Evolutionary conservation across 2,888 invertebrate species (phyloP).

Genomic region (Tuta absoluta): DNA sequence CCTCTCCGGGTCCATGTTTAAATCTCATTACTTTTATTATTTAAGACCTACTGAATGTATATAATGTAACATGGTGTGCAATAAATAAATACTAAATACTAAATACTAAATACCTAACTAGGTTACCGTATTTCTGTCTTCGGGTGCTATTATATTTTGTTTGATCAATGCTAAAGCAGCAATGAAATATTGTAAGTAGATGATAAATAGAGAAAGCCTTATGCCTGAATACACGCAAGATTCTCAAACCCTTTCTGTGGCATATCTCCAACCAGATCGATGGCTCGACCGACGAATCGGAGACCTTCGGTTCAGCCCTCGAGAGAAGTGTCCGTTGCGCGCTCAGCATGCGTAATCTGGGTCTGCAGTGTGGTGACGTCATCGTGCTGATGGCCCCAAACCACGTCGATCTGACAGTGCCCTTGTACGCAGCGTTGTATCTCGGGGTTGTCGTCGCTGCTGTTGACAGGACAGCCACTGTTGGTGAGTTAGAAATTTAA

Average conservation of each 20-base stretch:
- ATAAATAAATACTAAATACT: no score
- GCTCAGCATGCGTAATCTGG: background rate
- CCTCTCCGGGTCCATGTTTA: no score
- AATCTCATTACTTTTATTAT: no score
- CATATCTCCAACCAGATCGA: conserved; percentile 9
- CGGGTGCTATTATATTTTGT: no score
- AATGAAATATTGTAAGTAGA: no score
- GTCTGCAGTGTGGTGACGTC: conserved; percentile 20
- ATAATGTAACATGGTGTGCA: no score
- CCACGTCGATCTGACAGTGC: conserved; percentile 13
- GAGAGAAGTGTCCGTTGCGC: conserved; percentile 17
- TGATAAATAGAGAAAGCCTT: no score
- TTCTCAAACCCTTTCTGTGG: background rate
- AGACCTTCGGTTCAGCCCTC: conserved; percentile 9
- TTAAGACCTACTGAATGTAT: no score
- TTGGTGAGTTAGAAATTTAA: conserved; percentile 45
- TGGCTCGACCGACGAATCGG: conserved; percentile 16
- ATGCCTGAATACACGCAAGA: background rate
- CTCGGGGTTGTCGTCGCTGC: conserved; percentile 12
- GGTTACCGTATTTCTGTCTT: no score
- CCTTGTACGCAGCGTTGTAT: conserved; percentile 22
- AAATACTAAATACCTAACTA: no score
- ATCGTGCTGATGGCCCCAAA: conserved; percentile 20
- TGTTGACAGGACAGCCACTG: conserved; percentile 47
- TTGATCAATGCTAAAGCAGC: no score